Evolutionary conservation across 2,113 vertebrate genomes (phyloP), one percentile per base, ranked within the genome.

Genomic region (Australoheros scitulus): DNA sequence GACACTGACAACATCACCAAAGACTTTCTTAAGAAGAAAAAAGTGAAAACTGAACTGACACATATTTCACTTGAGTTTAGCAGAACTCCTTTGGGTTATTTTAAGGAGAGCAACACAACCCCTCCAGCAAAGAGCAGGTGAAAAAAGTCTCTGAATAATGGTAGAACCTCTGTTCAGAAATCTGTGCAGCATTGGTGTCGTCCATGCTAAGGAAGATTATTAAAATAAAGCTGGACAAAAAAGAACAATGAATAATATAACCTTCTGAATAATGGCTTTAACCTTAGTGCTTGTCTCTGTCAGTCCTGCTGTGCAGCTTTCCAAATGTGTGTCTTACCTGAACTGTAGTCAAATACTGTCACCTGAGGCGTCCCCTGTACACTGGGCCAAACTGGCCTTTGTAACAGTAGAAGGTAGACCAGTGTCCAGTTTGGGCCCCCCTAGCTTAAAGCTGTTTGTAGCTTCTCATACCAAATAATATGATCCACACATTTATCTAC

Each of bases 351-450:
- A 47, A 15, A 41, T 41, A 70, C 56, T 87, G 86, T 88, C 81
- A 92, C 83, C 83, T 55, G 88, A 91, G 57, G 83, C 85, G 2
- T 56, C 60, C 76, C 20, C 24, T 68, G 15, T 24, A 82, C 86
- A 88, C 86, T 85, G 55, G 78, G 59, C 75, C 57, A 79, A 87
- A 90, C 92, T 59, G 87, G 70, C 78, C 70, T 2, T 50, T 77
- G 91, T 91, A 92, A 93, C 80, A 41, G 78, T 81, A 92, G 92
- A 86, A 55, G 85, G 63, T 2, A 26, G 52, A 59, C 60, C 56
- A 78, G 82, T 89, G 81, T 86, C 87, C n/a, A 17, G 70, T 87
- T 87, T 74, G 76, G 41, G 55, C 70, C 6, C 75, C 82, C 32
- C 15, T 3, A 61, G 60, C 38, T 18, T 26, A 77, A 64, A 78